phyloP scores from a whole-genome alignment of 2,113 vertebrate species.

The Tetrax tetrax region DNA sequence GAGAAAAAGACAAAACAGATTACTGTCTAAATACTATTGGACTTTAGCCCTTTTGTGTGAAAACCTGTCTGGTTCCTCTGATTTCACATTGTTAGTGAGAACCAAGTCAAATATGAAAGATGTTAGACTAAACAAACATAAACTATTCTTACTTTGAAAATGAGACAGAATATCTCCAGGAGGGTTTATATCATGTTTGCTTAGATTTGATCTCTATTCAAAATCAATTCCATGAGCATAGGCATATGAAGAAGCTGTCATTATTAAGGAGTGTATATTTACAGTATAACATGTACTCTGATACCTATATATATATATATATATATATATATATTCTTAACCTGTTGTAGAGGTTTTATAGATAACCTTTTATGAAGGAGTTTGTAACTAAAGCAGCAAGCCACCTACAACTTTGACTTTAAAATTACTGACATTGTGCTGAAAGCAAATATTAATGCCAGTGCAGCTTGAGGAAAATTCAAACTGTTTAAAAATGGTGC shows the following conservation, averaged over 20 bases:
- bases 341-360: background rate
- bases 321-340: background rate
- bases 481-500: background rate
- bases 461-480: background rate
- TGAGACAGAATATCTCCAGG: background rate
- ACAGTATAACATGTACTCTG: background rate
- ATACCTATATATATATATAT: background rate
- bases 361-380: background rate
- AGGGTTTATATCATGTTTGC: background rate
- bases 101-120: background rate
- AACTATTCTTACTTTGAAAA: background rate
- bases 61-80: background rate
- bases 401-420: background rate
- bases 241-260: background rate
- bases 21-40: background rate
- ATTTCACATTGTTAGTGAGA: background rate
- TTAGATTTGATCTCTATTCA: background rate
- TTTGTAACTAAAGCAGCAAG: background rate
- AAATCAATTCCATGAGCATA: background rate
- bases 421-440: background rate
- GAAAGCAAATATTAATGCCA: background rate
- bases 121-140: background rate
- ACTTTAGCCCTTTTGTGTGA: background rate
- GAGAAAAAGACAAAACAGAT: background rate
- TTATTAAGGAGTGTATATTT: background rate